A percentile compares a stretch with the other conserved stretches of the same genome.
These are phyloP conservation scores for Papilio demoleus DNA, from an alignment of 2,888 invertebrate species.

Conservation along the genomic window DNA sequence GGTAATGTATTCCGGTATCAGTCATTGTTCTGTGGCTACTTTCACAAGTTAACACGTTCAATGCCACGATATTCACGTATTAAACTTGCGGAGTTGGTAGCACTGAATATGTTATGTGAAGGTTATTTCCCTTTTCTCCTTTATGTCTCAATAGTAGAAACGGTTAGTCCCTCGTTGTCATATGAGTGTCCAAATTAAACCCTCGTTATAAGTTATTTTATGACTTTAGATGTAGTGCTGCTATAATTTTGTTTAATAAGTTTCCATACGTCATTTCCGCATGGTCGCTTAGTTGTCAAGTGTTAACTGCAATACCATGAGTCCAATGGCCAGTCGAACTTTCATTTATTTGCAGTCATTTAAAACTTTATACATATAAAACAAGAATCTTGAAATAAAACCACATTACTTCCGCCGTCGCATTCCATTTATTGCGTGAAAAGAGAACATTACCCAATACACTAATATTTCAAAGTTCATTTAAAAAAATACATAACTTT, in stretches of 20 bases:
- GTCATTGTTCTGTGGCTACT: slow-evolving; percentile 12
- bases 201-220: too few relatives aligned
- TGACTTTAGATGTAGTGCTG: too few relatives aligned
- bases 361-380: neutral
- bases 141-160: too few relatives aligned
- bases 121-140: neutral
- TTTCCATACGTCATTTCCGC: neutral
- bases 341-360: neutral
- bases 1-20: neutral
- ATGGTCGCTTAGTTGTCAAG: neutral
- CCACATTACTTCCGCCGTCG: slow-evolving; percentile 71
- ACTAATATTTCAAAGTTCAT: slow-evolving; percentile 45
- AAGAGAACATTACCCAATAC: slow-evolving; percentile 53
- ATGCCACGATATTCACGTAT: neutral
- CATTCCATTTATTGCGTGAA: slow-evolving; percentile 81
- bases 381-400: slow-evolving; percentile 58
- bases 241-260: too few relatives aligned
- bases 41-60: slow-evolving; percentile 4
- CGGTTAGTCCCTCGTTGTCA: too few relatives aligned
- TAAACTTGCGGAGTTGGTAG: neutral
- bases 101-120: neutral
- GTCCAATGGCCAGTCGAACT: neutral
- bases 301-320: neutral
- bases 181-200: neutral
- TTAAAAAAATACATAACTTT: slow-evolving; percentile 46